phyloP scores from a whole-genome alignment of 2,113 vertebrate species.

The Salvator merianae region DNA sequence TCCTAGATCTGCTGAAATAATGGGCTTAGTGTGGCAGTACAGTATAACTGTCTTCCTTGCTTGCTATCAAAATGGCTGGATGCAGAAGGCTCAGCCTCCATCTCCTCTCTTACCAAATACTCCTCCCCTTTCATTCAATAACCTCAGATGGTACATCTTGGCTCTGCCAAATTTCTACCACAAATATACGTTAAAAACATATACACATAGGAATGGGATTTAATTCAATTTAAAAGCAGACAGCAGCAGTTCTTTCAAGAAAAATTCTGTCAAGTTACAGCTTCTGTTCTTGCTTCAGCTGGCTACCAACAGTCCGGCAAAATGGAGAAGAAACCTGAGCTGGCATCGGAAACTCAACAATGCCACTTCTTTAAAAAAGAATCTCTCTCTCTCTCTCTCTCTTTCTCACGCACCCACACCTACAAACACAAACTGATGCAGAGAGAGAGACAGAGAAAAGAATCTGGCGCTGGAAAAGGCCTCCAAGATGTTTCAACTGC shows the following conservation, averaged over 20 bases:
- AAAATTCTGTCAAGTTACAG: not conserved
- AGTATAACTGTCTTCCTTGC: not conserved
- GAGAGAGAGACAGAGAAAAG: not conserved
- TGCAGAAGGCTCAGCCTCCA: slow-evolving; percentile 17
- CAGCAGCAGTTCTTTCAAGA: not conserved
- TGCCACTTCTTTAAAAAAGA: not conserved
- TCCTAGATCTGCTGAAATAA: not conserved
- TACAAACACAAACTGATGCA: no score
- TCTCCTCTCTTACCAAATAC: not conserved
- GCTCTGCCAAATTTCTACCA: not conserved
- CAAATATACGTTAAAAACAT: not conserved
- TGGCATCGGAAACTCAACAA: not conserved
- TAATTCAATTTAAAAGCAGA: not conserved
- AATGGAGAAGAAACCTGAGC: not conserved
- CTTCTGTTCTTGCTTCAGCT: no score
- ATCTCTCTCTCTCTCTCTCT: no score
- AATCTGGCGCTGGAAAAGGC: not conserved
- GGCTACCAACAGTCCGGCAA: not conserved
- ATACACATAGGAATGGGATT: no score
- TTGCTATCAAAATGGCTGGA: slow-evolving; percentile 47
- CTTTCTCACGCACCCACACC: not conserved
- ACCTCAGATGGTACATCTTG: not conserved
- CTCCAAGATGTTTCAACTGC: not conserved
- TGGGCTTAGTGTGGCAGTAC: not conserved
- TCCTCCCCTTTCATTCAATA: not conserved